Conservation (phyloP, 2,888 invertebrate genomes). For the Tridacna crocea region DNA sequence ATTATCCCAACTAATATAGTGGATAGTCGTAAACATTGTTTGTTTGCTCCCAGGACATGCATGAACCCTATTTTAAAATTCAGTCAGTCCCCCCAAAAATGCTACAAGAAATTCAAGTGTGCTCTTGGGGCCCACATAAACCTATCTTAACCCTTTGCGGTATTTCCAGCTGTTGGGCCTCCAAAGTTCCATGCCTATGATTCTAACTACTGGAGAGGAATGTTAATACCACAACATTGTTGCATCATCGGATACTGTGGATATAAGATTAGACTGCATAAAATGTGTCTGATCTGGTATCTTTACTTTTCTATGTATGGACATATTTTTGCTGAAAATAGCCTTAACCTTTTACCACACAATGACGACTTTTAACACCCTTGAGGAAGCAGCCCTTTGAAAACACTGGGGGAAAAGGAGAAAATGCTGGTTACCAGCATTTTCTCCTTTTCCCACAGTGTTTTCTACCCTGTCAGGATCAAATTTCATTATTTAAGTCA, state of each 20-base stretch:
- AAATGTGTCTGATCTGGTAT: neutral
- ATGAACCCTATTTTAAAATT: conserved; percentile 43
- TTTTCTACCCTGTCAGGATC: neutral
- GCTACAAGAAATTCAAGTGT: conserved; percentile 13
- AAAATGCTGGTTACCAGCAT: neutral
- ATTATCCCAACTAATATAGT: neutral
- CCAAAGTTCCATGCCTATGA: too few relatives aligned
- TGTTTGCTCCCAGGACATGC: conserved; percentile 3
- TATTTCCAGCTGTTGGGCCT: too few relatives aligned
- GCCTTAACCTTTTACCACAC: neutral
- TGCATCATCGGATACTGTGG: too few relatives aligned
- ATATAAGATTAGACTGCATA: too few relatives aligned
- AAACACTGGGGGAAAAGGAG: neutral
- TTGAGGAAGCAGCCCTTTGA: neutral
- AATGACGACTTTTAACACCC: neutral
- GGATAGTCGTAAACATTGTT: conserved; percentile 7
- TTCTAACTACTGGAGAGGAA: too few relatives aligned
- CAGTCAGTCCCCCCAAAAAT: conserved; percentile 28
- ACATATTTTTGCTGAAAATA: neutral
- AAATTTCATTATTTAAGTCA: too few relatives aligned
- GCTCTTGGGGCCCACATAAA: conserved; percentile 31
- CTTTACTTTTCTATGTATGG: neutral
- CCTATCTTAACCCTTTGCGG: neutral
- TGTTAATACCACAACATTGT: too few relatives aligned
- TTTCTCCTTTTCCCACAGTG: neutral